Evolutionary conservation across 2,888 invertebrate genomes (phyloP).

Genomic region (Acleris emargana): DNA sequence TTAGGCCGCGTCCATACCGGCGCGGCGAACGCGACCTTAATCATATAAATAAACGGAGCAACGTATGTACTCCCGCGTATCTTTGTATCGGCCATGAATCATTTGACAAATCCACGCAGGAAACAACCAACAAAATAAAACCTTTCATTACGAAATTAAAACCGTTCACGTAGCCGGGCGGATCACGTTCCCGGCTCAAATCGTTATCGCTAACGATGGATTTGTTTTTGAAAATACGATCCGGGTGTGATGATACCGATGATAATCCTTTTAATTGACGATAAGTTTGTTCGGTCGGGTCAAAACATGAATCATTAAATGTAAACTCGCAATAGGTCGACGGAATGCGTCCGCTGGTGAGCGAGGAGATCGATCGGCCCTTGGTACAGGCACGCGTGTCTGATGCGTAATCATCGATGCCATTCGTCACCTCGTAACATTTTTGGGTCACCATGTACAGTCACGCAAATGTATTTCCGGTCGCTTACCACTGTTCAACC

Average conservation of each 20-base stretch:
- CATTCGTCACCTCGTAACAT: slow-evolving; percentile 7
- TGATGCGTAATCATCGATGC: background rate
- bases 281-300: background rate
- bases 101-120: slow-evolving; percentile 12
- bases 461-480: too few species aligned
- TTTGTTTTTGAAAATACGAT: slow-evolving; percentile 2
- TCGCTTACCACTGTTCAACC: too few species aligned
- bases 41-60: too few species aligned
- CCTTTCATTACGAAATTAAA: slow-evolving; percentile 1
- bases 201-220: slow-evolving; percentile 8
- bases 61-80: too few species aligned
- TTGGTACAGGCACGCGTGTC: slow-evolving; percentile 1
- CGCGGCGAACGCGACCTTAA: background rate
- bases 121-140: slow-evolving; percentile 3
- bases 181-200: slow-evolving; percentile 10
- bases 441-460: background rate
- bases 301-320: background rate
- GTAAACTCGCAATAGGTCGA: background rate
- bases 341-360: background rate
- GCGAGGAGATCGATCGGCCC: slow-evolving; percentile 1
- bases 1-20: background rate
- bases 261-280: background rate
- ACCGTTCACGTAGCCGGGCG: background rate
- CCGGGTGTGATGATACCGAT: slow-evolving; percentile 1
- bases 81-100: background rate